Evolutionary conservation across 2,113 vertebrate species (phyloP).

Genomic region (Cochlearius cochlearius): DNA sequence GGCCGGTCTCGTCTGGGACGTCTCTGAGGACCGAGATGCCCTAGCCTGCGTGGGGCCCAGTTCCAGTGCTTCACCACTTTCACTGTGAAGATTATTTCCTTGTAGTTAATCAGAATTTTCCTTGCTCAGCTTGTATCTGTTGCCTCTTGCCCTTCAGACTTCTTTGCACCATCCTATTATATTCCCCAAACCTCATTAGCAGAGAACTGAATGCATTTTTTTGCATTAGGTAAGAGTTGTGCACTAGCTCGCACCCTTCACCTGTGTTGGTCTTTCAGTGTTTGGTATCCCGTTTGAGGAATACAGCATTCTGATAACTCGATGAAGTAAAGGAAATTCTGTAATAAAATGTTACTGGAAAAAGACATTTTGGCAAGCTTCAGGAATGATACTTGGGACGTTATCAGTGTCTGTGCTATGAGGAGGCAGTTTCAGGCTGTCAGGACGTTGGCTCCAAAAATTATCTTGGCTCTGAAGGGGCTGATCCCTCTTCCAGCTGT

Average conservation of each 20-base stretch:
- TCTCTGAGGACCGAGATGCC: background rate
- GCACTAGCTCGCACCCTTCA: background rate
- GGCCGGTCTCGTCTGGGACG: accelerated
- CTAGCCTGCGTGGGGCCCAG: background rate
- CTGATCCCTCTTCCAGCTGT: background rate
- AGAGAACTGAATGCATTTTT: background rate
- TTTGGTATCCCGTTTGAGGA: background rate
- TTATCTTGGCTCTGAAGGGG: background rate
- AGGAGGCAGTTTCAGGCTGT: background rate
- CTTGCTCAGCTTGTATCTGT: background rate
- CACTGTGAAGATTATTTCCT: background rate
- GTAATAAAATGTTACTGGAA: background rate
- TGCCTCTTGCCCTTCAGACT: background rate
- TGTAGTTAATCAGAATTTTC: background rate
- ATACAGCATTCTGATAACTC: background rate
- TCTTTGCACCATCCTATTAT: background rate
- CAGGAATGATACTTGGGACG: background rate
- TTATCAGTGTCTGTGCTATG: background rate
- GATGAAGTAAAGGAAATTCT: background rate
- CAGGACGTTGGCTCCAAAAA: background rate
- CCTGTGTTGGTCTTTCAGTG: background rate
- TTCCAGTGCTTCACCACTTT: background rate
- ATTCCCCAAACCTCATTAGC: background rate
- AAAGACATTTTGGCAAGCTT: background rate
- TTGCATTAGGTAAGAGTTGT: background rate